Evolutionary conservation across 2,113 vertebrate genomes (phyloP).

Genomic region (Hiodon tergisus): DNA sequence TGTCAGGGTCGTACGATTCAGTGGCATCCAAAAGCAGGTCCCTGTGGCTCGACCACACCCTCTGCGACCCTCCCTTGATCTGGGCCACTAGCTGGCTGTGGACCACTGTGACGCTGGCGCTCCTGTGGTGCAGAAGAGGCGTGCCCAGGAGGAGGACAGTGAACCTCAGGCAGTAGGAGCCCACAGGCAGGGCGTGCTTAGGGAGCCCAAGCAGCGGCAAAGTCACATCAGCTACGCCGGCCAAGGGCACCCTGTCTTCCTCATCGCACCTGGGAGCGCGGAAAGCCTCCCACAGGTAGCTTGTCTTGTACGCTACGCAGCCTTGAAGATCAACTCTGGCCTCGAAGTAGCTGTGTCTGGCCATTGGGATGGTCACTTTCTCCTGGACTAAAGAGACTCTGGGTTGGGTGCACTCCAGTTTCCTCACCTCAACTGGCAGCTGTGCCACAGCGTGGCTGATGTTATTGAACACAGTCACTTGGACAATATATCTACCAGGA

Average conservation of each 20-base stretch:
- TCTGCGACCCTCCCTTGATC: conserved; percentile 61
- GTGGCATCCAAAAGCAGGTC: conserved; percentile 63
- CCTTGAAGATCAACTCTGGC: conserved; percentile 52
- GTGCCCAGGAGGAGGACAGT: conserved; percentile 53
- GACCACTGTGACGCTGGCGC: conserved; percentile 45
- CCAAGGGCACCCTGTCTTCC: conserved; percentile 32
- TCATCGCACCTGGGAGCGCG: conserved; percentile 32
- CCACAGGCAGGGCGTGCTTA: conserved; percentile 48
- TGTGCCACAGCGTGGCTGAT: conserved; percentile 49
- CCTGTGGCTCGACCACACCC: conserved; percentile 50
- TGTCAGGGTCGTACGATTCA: conserved; percentile 62
- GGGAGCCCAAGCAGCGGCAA: conserved; percentile 54
- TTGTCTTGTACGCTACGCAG: conserved; percentile 58
- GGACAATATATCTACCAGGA: conserved; percentile 45
- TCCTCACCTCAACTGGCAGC: conserved; percentile 43
- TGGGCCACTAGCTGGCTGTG: conserved; percentile 54
- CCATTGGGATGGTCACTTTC: conserved; percentile 43
- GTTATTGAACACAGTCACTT: conserved; percentile 52
- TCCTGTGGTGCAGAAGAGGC: conserved; percentile 43
- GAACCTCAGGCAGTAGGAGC: conserved; percentile 60
- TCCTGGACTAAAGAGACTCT: conserved; percentile 44
- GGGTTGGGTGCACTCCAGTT: conserved; percentile 52
- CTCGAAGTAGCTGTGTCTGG: conserved; percentile 60
- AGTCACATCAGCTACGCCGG: conserved; percentile 28
- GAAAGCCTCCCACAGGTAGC: conserved; percentile 61